Conservation (phyloP, 2,113 vertebrate genomes). For the Mormyrus lacerda region DNA sequence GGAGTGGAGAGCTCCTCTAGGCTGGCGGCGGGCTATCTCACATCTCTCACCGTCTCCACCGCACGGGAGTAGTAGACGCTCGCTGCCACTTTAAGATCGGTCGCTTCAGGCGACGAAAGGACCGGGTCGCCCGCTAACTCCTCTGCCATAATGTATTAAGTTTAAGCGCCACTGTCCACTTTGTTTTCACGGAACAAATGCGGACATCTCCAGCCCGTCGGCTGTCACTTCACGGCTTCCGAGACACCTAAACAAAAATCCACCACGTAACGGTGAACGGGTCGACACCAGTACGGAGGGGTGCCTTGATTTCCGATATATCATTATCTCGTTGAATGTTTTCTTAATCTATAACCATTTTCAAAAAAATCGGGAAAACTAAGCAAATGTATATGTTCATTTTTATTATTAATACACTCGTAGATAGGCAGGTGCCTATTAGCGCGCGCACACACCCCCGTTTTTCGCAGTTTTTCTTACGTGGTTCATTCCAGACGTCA, state of each 20-base stretch:
- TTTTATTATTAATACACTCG: neutral
- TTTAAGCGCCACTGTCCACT: neutral
- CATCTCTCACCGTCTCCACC: constrained; percentile 65
- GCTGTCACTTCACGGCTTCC: constrained; percentile 41
- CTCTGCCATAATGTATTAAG: constrained; percentile 46
- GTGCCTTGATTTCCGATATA: too few species aligned
- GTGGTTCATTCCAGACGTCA: constrained; percentile 58
- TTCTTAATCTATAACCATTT: neutral
- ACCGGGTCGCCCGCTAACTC: constrained; percentile 39
- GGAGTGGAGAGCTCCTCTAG: neutral
- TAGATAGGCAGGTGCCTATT: neutral
- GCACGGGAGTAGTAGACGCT: constrained; percentile 58
- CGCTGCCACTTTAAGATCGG: constrained; percentile 46
- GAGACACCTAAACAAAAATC: constrained; percentile 31
- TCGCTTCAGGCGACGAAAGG: constrained; percentile 33
- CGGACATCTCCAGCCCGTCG: neutral
- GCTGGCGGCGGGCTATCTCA: constrained; percentile 33
- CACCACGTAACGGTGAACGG: constrained; percentile 15
- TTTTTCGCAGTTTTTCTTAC: neutral
- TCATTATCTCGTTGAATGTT: neutral
- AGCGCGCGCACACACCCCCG: constrained; percentile 20
- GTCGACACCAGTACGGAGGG: constrained; percentile 1
- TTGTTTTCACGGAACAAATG: constrained; percentile 8
- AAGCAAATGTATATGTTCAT: neutral
- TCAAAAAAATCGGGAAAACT: neutral